These are phyloP conservation scores for Leptatherina wallacei DNA, from an alignment of 2,797 vertebrate genomes.

Conservation along the genomic window DNA sequence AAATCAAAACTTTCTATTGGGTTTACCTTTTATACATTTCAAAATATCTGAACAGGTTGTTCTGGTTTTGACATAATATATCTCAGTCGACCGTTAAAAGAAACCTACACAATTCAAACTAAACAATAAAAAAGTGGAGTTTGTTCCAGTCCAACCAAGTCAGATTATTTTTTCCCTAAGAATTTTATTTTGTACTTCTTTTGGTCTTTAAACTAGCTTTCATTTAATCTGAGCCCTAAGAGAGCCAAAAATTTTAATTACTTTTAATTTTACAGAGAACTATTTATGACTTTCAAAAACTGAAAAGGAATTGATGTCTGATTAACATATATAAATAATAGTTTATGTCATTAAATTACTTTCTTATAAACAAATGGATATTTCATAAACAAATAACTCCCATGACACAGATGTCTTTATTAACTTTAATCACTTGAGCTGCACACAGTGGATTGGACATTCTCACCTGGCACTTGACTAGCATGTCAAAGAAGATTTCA, in stretches of 20 bases:
- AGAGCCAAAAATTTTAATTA: background rate
- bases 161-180: background rate
- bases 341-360: background rate
- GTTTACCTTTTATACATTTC: background rate
- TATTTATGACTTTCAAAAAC: background rate
- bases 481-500: constrained; percentile 94
- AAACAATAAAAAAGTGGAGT: background rate
- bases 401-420: background rate
- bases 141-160: no score
- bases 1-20: no score
- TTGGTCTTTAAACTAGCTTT: background rate
- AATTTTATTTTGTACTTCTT: no score
- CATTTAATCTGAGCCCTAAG: background rate
- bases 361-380: background rate
- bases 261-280: background rate
- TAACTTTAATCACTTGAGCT: background rate
- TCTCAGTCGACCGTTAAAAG: background rate
- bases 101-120: background rate
- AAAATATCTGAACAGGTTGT: background rate
- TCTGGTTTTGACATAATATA: background rate
- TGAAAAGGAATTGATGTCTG: background rate
- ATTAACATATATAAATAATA: background rate
- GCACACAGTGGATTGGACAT: background rate
- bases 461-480: constrained; percentile 93
- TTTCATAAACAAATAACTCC: background rate